Conservation (phyloP, 1,140 invertebrate genomes). For the Doryteuthis pealeii region DNA sequence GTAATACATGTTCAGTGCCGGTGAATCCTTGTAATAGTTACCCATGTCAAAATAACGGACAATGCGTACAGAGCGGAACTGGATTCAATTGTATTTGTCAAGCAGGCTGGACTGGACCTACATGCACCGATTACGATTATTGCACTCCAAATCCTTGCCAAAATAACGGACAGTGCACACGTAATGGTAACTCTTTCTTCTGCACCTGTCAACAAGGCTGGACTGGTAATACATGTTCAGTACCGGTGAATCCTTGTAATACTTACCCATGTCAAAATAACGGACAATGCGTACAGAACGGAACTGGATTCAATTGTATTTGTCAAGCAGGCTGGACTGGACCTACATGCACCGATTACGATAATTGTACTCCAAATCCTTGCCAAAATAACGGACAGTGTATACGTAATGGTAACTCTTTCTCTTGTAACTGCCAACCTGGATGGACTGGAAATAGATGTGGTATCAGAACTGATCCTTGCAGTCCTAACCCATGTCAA, state of each 20-base stretch:
- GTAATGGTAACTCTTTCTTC: not conserved
- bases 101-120: no score
- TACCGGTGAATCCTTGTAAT: not conserved
- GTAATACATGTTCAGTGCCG: constrained; percentile 5
- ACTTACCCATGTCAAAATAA: constrained; percentile 6
- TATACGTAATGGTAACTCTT: not conserved
- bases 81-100: no score
- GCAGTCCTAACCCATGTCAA: constrained; percentile 10
- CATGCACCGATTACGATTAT: not conserved
- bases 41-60: not conserved
- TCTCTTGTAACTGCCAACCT: constrained; percentile 2
- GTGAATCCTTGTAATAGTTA: not conserved
- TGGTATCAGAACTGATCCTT: constrained; percentile 1
- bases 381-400: constrained; percentile 15
- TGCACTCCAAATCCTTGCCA: not conserved
- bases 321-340: constrained; percentile 17
- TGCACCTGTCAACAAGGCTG: constrained; percentile 12
- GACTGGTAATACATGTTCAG: constrained; percentile 11
- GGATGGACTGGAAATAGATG: not conserved
- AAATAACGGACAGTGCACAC: not conserved
- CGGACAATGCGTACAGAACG: not conserved
- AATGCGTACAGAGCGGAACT: no score
- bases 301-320: not conserved
- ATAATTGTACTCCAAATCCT: not conserved
- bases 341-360: not conserved